Conservation (phyloP, 2,888 invertebrate species). For the Ichneumoninae sp. region DNA sequence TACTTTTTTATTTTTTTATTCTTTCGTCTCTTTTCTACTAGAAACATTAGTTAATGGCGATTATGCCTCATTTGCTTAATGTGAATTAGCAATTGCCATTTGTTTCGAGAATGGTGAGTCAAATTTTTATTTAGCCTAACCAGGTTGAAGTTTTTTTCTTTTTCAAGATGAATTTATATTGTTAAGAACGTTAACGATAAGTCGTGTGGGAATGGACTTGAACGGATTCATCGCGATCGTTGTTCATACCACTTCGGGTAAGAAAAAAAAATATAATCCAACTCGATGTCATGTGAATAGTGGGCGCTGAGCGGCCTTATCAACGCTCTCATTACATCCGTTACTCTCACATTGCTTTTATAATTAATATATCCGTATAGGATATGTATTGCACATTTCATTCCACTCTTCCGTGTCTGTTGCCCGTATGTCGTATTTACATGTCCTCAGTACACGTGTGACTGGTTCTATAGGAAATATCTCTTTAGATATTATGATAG, state of each 20-base stretch:
- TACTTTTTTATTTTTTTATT: neutral
- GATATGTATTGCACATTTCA: slow-evolving; percentile 50
- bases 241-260: slow-evolving; percentile 12
- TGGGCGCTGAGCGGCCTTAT: slow-evolving; percentile 28
- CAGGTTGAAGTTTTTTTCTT: neutral
- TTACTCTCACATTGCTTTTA: slow-evolving; percentile 28
- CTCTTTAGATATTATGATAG: slow-evolving; percentile 56
- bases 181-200: neutral
- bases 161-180: neutral
- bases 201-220: neutral
- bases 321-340: neutral
- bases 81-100: neutral
- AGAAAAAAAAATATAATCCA: slow-evolving; percentile 8
- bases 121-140: neutral
- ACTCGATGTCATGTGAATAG: slow-evolving; percentile 28
- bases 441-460: slow-evolving; percentile 59
- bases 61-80: slow-evolving; percentile 29
- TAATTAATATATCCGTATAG: slow-evolving; percentile 30
- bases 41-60: slow-evolving; percentile 23
- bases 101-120: neutral
- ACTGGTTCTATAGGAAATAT: slow-evolving; percentile 63
- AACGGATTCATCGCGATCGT: slow-evolving; percentile 3
- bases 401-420: slow-evolving; percentile 51
- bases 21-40: slow-evolving; percentile 14
- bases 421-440: slow-evolving; percentile 50